Conservation (phyloP, 2,888 invertebrate species). For the Euplexia lucipara region DNA sequence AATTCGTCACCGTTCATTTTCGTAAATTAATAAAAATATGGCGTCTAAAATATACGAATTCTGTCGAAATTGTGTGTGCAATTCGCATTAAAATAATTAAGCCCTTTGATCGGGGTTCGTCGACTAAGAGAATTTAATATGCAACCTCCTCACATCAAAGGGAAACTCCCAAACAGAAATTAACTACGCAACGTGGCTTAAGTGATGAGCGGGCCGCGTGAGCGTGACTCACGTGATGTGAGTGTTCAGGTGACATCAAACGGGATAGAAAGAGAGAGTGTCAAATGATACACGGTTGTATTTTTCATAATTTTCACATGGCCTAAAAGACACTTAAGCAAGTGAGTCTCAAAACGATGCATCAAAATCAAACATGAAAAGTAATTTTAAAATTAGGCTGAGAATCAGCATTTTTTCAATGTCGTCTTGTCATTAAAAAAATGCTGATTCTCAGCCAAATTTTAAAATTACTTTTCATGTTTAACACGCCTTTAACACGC, state of each 20-base stretch:
- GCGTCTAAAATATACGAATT: constrained; percentile 62
- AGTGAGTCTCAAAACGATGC: too few species aligned
- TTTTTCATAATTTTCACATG: not conserved
- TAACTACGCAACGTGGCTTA: constrained; percentile 69
- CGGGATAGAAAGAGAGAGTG: constrained; percentile 1
- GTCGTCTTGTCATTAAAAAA: too few species aligned
- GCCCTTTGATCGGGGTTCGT: constrained; percentile 81
- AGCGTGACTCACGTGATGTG: constrained; percentile 15
- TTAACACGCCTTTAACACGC: too few species aligned
- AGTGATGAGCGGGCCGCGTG: constrained; percentile 50
- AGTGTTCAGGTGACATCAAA: constrained; percentile 34
- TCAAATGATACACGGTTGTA: not conserved
- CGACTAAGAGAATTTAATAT: constrained; percentile 84
- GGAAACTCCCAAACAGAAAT: constrained; percentile 79
- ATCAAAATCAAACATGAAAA: too few species aligned
- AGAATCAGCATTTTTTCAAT: too few species aligned
- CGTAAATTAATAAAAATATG: constrained; percentile 48
- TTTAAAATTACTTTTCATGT: too few species aligned
- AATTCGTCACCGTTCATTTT: constrained; percentile 43
- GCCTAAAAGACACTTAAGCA: too few species aligned
- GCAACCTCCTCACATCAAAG: constrained; percentile 82
- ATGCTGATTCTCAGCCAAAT: too few species aligned
- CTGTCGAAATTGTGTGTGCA: constrained; percentile 67
- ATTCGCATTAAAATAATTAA: constrained; percentile 76
- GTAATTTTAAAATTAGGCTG: too few species aligned